Base-by-base conservation (phyloP, 2,797 vertebrate species). In the Acropternis orthonyx region DNA sequence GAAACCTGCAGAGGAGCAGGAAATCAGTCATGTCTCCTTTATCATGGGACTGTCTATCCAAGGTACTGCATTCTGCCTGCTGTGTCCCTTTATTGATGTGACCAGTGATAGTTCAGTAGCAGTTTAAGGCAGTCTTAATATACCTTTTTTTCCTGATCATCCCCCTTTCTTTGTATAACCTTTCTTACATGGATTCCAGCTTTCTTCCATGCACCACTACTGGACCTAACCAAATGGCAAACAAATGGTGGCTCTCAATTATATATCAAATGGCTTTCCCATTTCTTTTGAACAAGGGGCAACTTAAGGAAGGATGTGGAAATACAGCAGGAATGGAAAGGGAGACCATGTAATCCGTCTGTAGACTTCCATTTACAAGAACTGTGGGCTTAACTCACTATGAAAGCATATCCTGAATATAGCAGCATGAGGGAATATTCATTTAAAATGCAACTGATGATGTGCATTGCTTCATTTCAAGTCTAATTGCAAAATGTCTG, bases 401-500 rank as follows among this genome's bases (percentile, higher is more conserved):
- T 75, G 73, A 74, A 84, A 37, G 54, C 1, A 0, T 49, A 65
- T 62, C 41, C 58, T 88, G 68, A 85, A 41, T 74, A 36, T 13
- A 77, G 56, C 34, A 89, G 27, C 37, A 7, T 37, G 36, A 68
- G 43, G 14, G 36, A 88, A 59, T 52, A 41, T 44, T 82, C 26
- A 67, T 76, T 95, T 92, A 73, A 94, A 48, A 61, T 89, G 85
- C 28, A 81, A 3, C 74, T 87, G 74, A 51, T 75, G 34, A 37
- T 17, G 11, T 37, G 20, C 51, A 36, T 88, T 84, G 66, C 72
- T 92, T 96, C 20, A 56, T 90, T 94, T 88, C 90, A 90, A 90
- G 61, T 37, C 39, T 84, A 30, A 81, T 67, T 93, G 77, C 39
- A 69, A 41, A 88, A 94, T 12, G 8, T 82, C 52, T 91, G 62